phyloP scores from a whole-genome alignment of 1,140 invertebrate species.

The Conus ventricosus region DNA sequence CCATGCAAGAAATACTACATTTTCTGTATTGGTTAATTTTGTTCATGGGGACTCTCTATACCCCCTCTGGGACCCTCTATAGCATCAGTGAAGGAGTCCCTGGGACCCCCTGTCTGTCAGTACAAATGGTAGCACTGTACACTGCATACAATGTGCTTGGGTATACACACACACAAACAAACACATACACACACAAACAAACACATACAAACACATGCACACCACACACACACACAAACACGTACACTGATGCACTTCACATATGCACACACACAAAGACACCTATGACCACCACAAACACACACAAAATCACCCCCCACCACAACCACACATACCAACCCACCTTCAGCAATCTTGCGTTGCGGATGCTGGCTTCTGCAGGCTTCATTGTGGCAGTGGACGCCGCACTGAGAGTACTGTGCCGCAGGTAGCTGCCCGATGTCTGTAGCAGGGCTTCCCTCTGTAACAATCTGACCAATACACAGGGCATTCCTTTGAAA shows the following conservation, averaged over 20 bases:
- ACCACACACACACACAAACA: neutral
- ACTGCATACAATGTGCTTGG: neutral
- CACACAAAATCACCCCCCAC: neutral
- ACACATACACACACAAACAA: neutral
- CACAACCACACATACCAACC: neutral
- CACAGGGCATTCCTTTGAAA: neutral
- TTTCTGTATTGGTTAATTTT: no score
- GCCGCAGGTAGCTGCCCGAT: neutral
- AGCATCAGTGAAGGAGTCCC: no score
- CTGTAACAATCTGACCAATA: neutral
- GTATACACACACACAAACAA: neutral
- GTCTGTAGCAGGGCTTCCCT: neutral
- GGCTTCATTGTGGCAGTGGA: neutral
- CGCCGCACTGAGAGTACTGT: neutral
- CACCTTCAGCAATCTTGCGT: constrained; percentile 10
- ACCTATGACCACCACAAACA: no score
- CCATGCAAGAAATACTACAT: no score
- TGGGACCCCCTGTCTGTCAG: no score
- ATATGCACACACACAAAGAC: no score
- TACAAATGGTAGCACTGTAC: neutral
- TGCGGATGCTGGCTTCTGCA: constrained; percentile 5
- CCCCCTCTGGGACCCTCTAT: no score
- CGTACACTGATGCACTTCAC: neutral
- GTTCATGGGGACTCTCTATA: no score
- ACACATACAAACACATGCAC: neutral